Evolutionary conservation across 2,113 vertebrate genomes (phyloP).

Genomic region (Crotalus horridus): DNA sequence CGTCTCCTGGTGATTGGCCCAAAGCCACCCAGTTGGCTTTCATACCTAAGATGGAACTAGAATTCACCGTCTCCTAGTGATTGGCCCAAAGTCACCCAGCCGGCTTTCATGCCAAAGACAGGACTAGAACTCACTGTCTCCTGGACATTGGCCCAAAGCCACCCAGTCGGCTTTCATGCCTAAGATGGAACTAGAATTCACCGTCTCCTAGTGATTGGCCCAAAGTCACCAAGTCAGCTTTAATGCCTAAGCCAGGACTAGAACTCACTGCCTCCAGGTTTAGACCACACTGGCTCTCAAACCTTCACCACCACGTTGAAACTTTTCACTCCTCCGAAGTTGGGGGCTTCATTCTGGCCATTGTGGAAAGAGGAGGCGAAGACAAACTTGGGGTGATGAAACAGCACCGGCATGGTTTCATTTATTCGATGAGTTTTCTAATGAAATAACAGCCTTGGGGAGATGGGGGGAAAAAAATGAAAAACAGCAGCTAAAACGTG

Average conservation of each 20-base stretch:
- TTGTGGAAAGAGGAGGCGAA: background rate
- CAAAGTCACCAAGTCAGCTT: no score
- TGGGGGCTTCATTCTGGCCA: background rate
- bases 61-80: no score
- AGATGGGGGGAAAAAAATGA: slow-evolving; percentile 11
- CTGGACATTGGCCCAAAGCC: no score
- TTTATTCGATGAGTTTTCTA: slow-evolving; percentile 45
- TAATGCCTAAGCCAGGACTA: no score
- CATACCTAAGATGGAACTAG: background rate
- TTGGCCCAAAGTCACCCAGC: no score
- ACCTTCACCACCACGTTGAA: background rate
- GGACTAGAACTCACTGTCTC: no score
- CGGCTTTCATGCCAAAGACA: accelerated
- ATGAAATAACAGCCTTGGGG: slow-evolving; percentile 58
- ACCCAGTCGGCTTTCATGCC: no score
- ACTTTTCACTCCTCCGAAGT: background rate
- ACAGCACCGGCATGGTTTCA: slow-evolving; percentile 37
- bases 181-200: no score
- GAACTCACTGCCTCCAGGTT: no score
- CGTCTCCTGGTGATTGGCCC: background rate
- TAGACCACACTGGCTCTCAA: background rate
- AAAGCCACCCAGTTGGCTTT: background rate
- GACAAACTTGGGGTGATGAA: background rate
- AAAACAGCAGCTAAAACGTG: slow-evolving; percentile 37
- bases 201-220: no score